Evolutionary conservation across 1,140 invertebrate species (phyloP), one percentile per base, ranked within the genome.

Genomic region (Neelides sp.): DNA sequence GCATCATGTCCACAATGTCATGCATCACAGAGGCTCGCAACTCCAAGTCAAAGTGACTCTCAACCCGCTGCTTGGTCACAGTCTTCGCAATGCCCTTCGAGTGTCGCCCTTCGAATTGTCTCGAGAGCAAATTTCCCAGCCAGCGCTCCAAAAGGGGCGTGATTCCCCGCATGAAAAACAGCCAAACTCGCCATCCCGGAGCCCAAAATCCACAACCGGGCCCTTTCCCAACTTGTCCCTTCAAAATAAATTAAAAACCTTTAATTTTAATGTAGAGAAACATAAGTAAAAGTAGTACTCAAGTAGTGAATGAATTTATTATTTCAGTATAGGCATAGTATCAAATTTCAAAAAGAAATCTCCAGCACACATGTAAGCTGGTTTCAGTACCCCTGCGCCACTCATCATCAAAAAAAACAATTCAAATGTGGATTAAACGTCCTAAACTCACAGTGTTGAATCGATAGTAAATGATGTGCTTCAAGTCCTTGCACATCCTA

Each of bases 1-100:
- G 96, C 96, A 99, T 99, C 95, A 99, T 99, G 65, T 99, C 96
- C 1, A 99, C 80, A 64, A 99, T 99, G 65, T 99, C 96, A 70
- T 98, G 95, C 96, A 99, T 99, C 24, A 95, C 92, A 0, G 92
- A 96, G 32, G 92, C 92, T 61, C 96, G 75, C 54, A 99, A 70
- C 72, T 99, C 96, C 46, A 99, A 73, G 78, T 99, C 96, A 70
- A 98, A 99, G 71, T 99, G 96, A 40, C 91, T 96, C 64, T 99
- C 96, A 1, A 99, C 96, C 63, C 96, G 76, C 68, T 99, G 96
- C 66, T 99, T 99, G 0, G 96, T 99, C 0, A 99, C 96, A 2
- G 96, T 99, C 70, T 99, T 99, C 0, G 96, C 96, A 7, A 99
- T 93, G 45, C 83, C 95, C 71, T 99, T 99, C 0, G 92, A 96